Percentiles rank a stretch among this genome's conserved stretches.
Conservation (phyloP, 2,797 vertebrate species). For the Platyrinchus mystaceus region DNA sequence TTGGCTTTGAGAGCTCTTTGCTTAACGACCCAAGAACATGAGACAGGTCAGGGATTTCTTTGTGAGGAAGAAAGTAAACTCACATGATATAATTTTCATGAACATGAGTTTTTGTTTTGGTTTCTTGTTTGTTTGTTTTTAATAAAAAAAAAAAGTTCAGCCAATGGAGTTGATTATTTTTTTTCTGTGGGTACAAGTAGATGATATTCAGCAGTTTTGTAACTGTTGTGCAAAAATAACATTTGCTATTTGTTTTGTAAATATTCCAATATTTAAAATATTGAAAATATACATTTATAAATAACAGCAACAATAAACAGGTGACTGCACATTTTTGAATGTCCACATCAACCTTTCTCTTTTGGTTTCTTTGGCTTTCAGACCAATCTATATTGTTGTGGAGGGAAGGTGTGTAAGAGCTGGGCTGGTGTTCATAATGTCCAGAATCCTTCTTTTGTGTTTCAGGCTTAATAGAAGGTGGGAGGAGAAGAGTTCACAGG, state of each 20-base stretch:
- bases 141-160: background rate
- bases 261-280: background rate
- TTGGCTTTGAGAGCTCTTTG: background rate
- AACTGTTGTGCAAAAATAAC: background rate
- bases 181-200: background rate
- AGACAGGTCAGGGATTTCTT: background rate
- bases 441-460: background rate
- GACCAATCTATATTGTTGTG: background rate
- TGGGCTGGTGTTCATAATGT: background rate
- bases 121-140: background rate
- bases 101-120: accelerated
- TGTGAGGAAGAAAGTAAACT: background rate
- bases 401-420: background rate
- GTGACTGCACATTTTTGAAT: background rate
- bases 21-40: background rate
- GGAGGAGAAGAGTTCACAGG: background rate
- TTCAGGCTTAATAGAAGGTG: background rate
- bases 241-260: background rate
- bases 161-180: background rate
- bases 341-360: background rate
- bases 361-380: background rate
- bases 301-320: background rate
- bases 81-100: background rate
- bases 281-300: background rate
- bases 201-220: background rate